phyloP scores from a whole-genome alignment of 2,888 invertebrate genomes.

The Deladenus siricidicola region DNA sequence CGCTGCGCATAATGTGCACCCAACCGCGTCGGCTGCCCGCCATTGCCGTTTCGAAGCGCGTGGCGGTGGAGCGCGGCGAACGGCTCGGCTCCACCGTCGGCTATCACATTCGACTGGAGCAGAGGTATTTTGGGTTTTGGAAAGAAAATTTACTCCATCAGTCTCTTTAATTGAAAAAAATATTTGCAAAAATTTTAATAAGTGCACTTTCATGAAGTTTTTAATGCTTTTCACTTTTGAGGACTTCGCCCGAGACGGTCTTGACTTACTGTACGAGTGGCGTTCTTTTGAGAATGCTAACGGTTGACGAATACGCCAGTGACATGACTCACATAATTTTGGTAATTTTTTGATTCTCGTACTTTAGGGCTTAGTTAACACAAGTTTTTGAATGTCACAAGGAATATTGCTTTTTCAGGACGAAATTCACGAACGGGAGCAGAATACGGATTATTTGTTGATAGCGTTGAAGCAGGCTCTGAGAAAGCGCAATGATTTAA shows the following conservation, averaged over 20 bases:
- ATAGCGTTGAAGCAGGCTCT: constrained; percentile 63
- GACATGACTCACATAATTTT: constrained; percentile 69
- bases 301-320: constrained; percentile 66
- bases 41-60: constrained; percentile 78
- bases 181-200: not conserved
- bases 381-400: not conserved
- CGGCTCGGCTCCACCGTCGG: constrained; percentile 72
- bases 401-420: constrained; percentile 61
- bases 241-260: constrained; percentile 70
- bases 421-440: constrained; percentile 89
- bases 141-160: constrained; percentile 1
- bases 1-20: constrained; percentile 79
- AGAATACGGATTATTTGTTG: constrained; percentile 82
- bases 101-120: constrained; percentile 83
- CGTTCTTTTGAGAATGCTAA: constrained; percentile 75
- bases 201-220: not conserved
- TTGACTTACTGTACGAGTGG: constrained; percentile 87
- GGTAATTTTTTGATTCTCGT: constrained; percentile 6
- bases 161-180: no score
- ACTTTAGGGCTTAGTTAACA: not conserved
- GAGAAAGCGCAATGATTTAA: constrained; percentile 34
- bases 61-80: constrained; percentile 80
- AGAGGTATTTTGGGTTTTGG: constrained; percentile 57
- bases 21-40: constrained; percentile 84
- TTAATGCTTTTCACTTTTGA: constrained; percentile 45